phyloP scores from a whole-genome alignment of 1,140 invertebrate genomes.

The Potamilus streckersoni region DNA sequence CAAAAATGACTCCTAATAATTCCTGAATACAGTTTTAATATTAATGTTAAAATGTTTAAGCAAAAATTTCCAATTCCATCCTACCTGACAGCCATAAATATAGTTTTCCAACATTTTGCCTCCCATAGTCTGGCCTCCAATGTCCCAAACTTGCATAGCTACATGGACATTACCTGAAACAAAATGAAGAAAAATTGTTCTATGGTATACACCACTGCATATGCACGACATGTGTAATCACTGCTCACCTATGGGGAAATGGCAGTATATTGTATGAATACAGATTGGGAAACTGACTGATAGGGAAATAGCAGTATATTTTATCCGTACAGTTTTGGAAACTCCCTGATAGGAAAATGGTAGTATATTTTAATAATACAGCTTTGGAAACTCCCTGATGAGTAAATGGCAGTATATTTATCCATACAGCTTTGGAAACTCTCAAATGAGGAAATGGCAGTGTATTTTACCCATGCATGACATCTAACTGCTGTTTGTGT shows the following conservation, averaged over 20 bases:
- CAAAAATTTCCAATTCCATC: neutral
- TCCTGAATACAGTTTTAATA: neutral
- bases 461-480: too few species aligned
- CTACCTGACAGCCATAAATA: conserved; percentile 83
- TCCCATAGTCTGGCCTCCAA: conserved; percentile 81
- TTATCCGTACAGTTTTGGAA: too few species aligned
- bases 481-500: too few species aligned
- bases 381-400: too few species aligned
- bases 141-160: conserved; percentile 84
- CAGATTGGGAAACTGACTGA: too few species aligned
- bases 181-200: conserved; percentile 1
- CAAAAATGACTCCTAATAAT: neutral
- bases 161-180: conserved; percentile 70
- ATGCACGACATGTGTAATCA: neutral
- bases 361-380: too few species aligned
- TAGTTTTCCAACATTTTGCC: conserved; percentile 88
- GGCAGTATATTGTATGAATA: neutral
- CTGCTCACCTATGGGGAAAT: neutral
- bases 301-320: too few species aligned
- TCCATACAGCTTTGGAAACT: too few species aligned
- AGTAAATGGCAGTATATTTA: too few species aligned
- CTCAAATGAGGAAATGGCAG: too few species aligned
- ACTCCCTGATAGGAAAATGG: too few species aligned
- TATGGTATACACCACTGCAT: too few species aligned
- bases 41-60: neutral